A percentile compares a stretch with the other conserved stretches of the same genome.
These are phyloP conservation scores for Epinephelus moara DNA, from an alignment of 2,113 vertebrate species.

Conservation along the genomic window DNA sequence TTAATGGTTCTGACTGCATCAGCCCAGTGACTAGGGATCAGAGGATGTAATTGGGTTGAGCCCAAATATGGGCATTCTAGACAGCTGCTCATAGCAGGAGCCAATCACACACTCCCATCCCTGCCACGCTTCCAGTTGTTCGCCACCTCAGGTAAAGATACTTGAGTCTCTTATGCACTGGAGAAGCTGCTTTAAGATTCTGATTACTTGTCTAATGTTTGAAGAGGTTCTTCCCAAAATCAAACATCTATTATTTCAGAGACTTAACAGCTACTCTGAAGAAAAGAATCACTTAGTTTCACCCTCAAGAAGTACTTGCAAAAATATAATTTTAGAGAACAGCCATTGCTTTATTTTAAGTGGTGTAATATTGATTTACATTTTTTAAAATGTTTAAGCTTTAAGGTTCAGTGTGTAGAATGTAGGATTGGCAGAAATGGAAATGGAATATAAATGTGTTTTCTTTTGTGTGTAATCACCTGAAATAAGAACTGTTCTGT, in stretches of 20 bases:
- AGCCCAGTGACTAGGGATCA: conserved; percentile 81
- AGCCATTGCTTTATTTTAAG: background rate
- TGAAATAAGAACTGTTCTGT: too few species aligned
- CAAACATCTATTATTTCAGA: conserved; percentile 35
- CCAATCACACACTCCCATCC: conserved; percentile 81
- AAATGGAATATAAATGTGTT: too few species aligned
- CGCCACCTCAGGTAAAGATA: conserved; percentile 67
- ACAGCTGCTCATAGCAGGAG: conserved; percentile 87
- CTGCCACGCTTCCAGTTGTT: conserved; percentile 82
- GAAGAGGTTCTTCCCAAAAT: conserved; percentile 35
- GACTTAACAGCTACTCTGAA: background rate
- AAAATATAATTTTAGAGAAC: conserved; percentile 10
- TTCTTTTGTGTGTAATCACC: too few species aligned
- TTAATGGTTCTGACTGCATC: conserved; percentile 87
- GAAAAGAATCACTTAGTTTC: conserved; percentile 2
- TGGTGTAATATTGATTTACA: background rate
- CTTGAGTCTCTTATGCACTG: conserved; percentile 43
- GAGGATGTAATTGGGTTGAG: conserved; percentile 86
- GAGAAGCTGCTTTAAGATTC: conserved; percentile 45
- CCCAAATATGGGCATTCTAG: conserved; percentile 83
- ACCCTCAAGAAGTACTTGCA: background rate
- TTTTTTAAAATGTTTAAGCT: background rate
- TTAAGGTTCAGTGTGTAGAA: too few species aligned
- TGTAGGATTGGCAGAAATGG: too few species aligned
- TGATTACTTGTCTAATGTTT: conserved; percentile 31